These are phyloP conservation scores for Phlogophora meticulosa DNA, from an alignment of 2,888 invertebrate species.

Conservation along the genomic window DNA sequence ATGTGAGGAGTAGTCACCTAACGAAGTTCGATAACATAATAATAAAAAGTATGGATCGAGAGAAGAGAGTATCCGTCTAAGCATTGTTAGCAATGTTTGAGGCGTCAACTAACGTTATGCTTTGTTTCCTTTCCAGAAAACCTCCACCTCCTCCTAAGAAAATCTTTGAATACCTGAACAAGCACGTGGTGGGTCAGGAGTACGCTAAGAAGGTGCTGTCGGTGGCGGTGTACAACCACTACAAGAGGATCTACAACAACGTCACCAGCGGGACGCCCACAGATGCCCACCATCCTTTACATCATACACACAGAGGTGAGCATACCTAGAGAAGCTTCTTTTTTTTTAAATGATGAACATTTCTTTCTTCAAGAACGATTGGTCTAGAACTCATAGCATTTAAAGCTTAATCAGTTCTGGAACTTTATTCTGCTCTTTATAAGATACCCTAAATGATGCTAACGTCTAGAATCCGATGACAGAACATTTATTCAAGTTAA, in stretches of 20 bases:
- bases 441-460: too few relatives aligned
- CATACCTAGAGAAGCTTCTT: neutral
- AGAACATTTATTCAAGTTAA: neutral
- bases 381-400: too few relatives aligned
- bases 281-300: conserved; percentile 93
- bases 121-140: conserved; percentile 88
- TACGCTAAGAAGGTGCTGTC: conserved; percentile 99
- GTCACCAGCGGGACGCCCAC: conserved; percentile 87
- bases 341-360: too few relatives aligned
- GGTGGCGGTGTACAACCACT: conserved; percentile 99
- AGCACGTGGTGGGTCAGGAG: conserved; percentile 99
- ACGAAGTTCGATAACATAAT: too few relatives aligned
- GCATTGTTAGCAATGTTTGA: too few relatives aligned
- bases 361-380: too few relatives aligned
- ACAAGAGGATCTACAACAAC: conserved; percentile 99
- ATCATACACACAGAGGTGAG: conserved; percentile 94
- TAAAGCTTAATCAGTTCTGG: too few relatives aligned
- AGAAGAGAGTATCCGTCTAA: too few relatives aligned
- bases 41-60: too few relatives aligned
- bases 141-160: conserved; percentile 99
- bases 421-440: too few relatives aligned
- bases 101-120: neutral
- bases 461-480: too few relatives aligned
- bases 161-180: conserved; percentile 99
- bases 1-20: too few relatives aligned